These are phyloP conservation scores for Neoarius graeffei DNA, from an alignment of 2,113 vertebrate genomes.

Conservation along the genomic window DNA sequence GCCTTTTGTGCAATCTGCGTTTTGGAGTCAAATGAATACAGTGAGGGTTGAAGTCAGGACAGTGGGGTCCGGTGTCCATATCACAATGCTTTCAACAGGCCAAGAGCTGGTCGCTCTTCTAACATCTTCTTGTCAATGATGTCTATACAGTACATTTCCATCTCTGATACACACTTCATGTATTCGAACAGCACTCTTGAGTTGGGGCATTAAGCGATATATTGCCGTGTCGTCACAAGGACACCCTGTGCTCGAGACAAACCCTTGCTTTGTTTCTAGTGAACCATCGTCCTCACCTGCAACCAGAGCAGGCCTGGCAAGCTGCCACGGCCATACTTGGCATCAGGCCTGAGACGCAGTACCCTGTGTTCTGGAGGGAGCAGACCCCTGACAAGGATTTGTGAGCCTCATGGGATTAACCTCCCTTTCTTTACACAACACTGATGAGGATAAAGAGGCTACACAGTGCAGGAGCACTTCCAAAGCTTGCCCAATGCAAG, in stretches of 20 bases:
- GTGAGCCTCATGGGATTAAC: conserved; percentile 73
- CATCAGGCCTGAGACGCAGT: conserved; percentile 26
- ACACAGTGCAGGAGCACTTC: conserved; percentile 64
- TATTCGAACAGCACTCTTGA: not conserved
- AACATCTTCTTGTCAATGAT: conserved; percentile 26
- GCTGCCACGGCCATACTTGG: conserved; percentile 56
- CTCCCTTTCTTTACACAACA: conserved; percentile 76
- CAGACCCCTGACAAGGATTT: conserved; percentile 72
- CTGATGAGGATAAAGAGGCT: conserved; percentile 71
- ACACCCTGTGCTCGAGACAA: conserved; percentile 52
- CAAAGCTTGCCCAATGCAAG: conserved; percentile 70
- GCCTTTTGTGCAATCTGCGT: conserved; percentile 26
- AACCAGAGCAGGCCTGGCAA: conserved; percentile 63
- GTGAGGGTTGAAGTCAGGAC: conserved; percentile 60
- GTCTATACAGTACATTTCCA: conserved; percentile 5
- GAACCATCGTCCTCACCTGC: conserved; percentile 72
- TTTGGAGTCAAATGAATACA: conserved; percentile 17
- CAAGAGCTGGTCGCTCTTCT: not conserved
- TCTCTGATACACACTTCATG: conserved; percentile 10
- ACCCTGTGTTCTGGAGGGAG: conserved; percentile 64
- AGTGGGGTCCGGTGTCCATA: conserved; percentile 12
- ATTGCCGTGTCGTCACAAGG: conserved; percentile 44
- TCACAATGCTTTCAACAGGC: not conserved
- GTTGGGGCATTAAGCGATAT: conserved; percentile 17
- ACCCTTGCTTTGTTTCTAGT: conserved; percentile 68